phyloP scores from a whole-genome alignment of 2,888 invertebrate genomes.

The Drosophila antonietae region DNA sequence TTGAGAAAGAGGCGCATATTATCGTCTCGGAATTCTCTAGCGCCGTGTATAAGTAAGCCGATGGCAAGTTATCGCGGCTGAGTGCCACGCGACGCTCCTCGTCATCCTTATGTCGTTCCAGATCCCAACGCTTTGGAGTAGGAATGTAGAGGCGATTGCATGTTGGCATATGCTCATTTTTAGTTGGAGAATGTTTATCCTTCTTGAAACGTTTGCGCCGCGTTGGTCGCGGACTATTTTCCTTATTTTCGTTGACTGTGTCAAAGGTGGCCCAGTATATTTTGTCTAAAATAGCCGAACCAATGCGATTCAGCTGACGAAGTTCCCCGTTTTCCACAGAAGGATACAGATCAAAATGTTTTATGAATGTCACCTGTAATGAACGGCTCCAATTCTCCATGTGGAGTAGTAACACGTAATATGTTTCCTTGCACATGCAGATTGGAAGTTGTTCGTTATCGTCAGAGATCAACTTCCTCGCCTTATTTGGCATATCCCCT shows the following conservation, averaged over 20 bases:
- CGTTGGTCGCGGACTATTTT: conserved; percentile 10
- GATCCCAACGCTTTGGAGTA: conserved; percentile 45
- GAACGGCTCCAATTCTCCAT: conserved; percentile 28
- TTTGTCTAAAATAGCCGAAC: conserved; percentile 11
- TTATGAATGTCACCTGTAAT: conserved; percentile 24
- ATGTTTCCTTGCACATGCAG: conserved; percentile 23
- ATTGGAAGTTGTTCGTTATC: conserved; percentile 35
- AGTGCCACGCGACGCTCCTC: conserved; percentile 53
- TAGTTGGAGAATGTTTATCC: conserved; percentile 10
- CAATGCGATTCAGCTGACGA: conserved; percentile 16
- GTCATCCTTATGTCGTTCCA: conserved; percentile 40
- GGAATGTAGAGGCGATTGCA: conserved; percentile 44
- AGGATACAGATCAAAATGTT: conserved; percentile 33
- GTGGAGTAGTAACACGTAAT: background rate
- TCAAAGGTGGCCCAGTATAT: conserved; percentile 37
- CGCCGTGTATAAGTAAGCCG: conserved; percentile 51
- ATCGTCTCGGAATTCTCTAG: conserved; percentile 24
- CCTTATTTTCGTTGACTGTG: conserved; percentile 17
- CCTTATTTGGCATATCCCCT: conserved; percentile 35
- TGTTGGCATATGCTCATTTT: conserved; percentile 31
- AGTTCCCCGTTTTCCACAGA: background rate
- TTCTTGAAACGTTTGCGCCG: conserved; percentile 39
- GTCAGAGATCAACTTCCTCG: conserved; percentile 39
- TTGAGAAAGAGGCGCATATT: conserved; percentile 54
- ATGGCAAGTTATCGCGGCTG: conserved; percentile 39